phyloP scores from a whole-genome alignment of 2,797 vertebrate genomes.

The Sandelia bainsii region DNA sequence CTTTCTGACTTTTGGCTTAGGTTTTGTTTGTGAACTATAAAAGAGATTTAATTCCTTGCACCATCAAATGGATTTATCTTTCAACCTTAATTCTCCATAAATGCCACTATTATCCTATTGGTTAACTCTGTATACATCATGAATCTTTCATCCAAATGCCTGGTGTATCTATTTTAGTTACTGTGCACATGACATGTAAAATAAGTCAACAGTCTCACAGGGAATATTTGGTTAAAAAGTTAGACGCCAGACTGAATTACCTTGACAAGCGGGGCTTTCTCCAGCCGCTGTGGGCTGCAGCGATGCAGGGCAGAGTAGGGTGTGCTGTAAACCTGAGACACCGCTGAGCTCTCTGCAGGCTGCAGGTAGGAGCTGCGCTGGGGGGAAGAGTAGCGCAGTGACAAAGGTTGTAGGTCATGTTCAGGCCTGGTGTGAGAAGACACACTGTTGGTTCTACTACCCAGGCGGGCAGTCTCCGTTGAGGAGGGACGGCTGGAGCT shows the following conservation, averaged over 20 bases:
- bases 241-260: slow-evolving; percentile 76
- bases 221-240: slow-evolving; percentile 67
- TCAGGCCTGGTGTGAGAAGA: slow-evolving; percentile 83
- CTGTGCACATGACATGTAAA: slow-evolving; percentile 62
- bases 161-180: slow-evolving; percentile 61
- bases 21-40: slow-evolving; percentile 38
- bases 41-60: slow-evolving; percentile 23
- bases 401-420: slow-evolving; percentile 73
- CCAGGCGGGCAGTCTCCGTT: slow-evolving; percentile 75
- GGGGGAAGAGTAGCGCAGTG: slow-evolving; percentile 78
- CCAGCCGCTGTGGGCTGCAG: slow-evolving; percentile 55
- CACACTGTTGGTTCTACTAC: slow-evolving; percentile 83
- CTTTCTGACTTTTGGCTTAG: slow-evolving; percentile 8
- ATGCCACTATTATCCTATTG: slow-evolving; percentile 29
- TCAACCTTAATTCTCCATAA: slow-evolving; percentile 43
- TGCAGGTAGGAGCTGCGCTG: slow-evolving; percentile 77
- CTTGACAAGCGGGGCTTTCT: slow-evolving; percentile 85
- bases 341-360: slow-evolving; percentile 54
- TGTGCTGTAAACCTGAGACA: slow-evolving; percentile 85
- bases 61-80: slow-evolving; percentile 48
- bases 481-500: slow-evolving; percentile 78
- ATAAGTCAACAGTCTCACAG: slow-evolving; percentile 54
- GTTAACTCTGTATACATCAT: slow-evolving; percentile 43
- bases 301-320: slow-evolving; percentile 77
- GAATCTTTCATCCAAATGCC: slow-evolving; percentile 16